phyloP scores from a whole-genome alignment of 2,113 vertebrate genomes.

The Pangasianodon hypophthalmus region DNA sequence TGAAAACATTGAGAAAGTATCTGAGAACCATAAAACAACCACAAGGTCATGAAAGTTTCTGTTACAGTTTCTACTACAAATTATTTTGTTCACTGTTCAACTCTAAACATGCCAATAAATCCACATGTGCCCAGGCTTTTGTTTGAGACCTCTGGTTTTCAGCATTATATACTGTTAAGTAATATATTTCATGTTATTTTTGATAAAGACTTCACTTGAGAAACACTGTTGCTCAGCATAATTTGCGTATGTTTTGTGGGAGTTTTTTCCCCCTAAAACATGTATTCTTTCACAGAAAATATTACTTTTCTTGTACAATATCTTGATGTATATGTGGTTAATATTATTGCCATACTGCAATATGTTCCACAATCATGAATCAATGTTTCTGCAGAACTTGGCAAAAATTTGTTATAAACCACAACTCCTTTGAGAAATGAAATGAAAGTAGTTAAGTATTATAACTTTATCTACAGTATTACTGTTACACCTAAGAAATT shows the following conservation, averaged over 20 bases:
- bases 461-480: neutral
- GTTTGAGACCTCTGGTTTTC: neutral
- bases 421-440: neutral
- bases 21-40: neutral
- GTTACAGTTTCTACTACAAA: neutral
- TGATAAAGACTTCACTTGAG: neutral
- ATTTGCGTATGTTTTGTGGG: neutral
- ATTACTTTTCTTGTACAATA: neutral
- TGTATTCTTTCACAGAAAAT: neutral
- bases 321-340: neutral
- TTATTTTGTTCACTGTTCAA: neutral
- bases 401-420: neutral
- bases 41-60: neutral
- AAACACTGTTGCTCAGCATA: neutral
- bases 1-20: neutral
- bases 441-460: neutral
- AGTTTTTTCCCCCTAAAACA: neutral
- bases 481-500: too few relatives aligned
- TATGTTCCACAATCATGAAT: neutral
- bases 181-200: neutral
- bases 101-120: neutral
- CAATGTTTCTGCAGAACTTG: neutral
- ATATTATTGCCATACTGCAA: neutral
- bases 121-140: neutral
- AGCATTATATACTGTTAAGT: neutral